Conservation (phyloP, 2,113 vertebrate species). For the Microtus oregoni region DNA sequence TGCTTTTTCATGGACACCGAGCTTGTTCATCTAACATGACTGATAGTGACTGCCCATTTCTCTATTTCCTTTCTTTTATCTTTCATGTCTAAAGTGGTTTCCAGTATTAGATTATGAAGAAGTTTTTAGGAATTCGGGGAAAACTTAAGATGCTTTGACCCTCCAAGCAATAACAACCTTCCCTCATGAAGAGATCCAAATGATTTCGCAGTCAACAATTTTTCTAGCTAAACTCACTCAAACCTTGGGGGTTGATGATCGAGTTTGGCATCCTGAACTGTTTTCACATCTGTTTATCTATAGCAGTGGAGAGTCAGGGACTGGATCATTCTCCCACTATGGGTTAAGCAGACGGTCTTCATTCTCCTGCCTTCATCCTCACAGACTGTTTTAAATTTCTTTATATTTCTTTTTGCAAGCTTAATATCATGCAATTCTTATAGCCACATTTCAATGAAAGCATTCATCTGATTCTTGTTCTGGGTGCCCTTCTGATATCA, state of each 20-base stretch:
- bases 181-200: neutral
- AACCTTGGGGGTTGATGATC: neutral
- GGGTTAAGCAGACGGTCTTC: neutral
- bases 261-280: neutral
- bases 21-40: neutral
- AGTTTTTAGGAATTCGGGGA: neutral
- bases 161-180: neutral
- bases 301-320: neutral
- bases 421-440: neutral
- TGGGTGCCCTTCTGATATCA: neutral
- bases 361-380: neutral
- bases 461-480: neutral
- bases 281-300: neutral
- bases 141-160: neutral
- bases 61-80: neutral
- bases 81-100: rapidly evolving
- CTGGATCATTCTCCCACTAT: neutral
- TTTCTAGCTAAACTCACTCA: neutral
- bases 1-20: neutral
- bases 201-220: neutral
- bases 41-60: rapidly evolving
- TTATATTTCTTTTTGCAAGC: neutral
- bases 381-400: neutral
- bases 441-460: neutral
- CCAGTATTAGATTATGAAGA: neutral